Conservation (phyloP, 2,113 vertebrate species). For the Colius striatus region DNA sequence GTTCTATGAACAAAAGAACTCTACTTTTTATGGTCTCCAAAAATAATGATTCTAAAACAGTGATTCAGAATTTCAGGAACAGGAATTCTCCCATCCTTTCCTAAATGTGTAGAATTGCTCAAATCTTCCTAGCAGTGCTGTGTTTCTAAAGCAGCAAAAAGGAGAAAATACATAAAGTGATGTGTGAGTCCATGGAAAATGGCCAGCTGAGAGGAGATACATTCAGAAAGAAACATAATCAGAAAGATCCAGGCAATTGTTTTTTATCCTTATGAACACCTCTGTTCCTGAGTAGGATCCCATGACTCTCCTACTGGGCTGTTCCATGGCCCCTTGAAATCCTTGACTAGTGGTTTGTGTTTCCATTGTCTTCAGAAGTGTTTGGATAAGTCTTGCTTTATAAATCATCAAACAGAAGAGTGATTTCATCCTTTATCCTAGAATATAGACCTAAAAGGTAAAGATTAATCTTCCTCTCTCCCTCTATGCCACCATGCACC, state of each 20-base stretch:
- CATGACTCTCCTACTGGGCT: neutral
- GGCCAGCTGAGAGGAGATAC: neutral
- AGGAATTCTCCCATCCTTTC: neutral
- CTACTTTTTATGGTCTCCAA: neutral
- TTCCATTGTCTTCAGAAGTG: neutral
- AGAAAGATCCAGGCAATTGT: rapidly evolving
- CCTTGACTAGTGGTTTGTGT: rapidly evolving
- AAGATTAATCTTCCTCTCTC: neutral
- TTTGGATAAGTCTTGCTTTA: neutral
- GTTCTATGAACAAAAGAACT: neutral
- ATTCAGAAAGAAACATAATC: neutral
- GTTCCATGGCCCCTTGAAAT: neutral
- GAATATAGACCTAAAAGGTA: neutral
- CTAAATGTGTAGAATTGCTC: neutral
- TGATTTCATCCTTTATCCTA: neutral
- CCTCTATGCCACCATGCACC: rapidly evolving
- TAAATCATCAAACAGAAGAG: neutral
- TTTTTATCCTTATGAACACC: neutral
- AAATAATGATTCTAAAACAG: neutral
- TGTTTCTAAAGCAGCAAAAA: neutral
- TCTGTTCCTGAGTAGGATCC: neutral
- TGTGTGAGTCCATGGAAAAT: neutral
- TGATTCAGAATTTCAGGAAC: neutral
- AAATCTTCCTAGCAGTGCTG: neutral
- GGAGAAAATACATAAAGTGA: neutral